Percentiles rank a stretch among this genome's conserved stretches.
Evolutionary conservation across 2,113 vertebrate species (phyloP).

Genomic region (Pangasianodon gigas): DNA sequence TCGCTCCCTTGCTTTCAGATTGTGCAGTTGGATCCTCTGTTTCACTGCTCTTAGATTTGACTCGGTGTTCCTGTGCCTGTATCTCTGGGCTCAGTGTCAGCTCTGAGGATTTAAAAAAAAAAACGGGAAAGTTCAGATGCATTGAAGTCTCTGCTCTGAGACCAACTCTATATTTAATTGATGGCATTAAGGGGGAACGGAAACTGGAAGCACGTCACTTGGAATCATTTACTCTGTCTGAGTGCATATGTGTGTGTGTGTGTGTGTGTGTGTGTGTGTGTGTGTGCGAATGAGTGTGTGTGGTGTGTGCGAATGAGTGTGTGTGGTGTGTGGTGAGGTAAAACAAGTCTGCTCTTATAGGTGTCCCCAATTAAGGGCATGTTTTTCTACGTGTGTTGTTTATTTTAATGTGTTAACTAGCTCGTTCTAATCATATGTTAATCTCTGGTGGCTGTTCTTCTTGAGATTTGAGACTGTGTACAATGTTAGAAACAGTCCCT

Average conservation of each 20-base stretch:
- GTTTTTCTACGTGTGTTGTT: constrained; percentile 36
- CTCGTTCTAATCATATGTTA: not conserved
- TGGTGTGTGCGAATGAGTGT: constrained; percentile 54
- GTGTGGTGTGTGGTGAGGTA: constrained; percentile 45
- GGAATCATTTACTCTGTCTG: constrained; percentile 66
- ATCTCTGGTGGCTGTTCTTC: constrained; percentile 23
- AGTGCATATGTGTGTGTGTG: constrained; percentile 58
- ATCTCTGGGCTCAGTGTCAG: constrained; percentile 71
- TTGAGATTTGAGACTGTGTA: constrained; percentile 24
- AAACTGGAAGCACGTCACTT: constrained; percentile 76
- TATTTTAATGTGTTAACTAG: constrained; percentile 28
- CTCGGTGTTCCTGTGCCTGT: constrained; percentile 67
- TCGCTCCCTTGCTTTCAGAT: constrained; percentile 8
- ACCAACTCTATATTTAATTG: constrained; percentile 64
- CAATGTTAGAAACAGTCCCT: constrained; percentile 18
- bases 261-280: constrained; percentile 59
- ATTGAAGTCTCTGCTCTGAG: constrained; percentile 25
- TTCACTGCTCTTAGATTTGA: constrained; percentile 68
- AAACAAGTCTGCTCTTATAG: not conserved
- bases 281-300: constrained; percentile 48
- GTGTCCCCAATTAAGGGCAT: not conserved
- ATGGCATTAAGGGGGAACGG: constrained; percentile 70
- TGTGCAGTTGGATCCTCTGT: not conserved
- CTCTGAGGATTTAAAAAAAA: constrained; percentile 69
- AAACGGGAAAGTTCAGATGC: constrained; percentile 65